Conservation (phyloP, 2,888 invertebrate genomes). For the Watsonalla binaria region DNA sequence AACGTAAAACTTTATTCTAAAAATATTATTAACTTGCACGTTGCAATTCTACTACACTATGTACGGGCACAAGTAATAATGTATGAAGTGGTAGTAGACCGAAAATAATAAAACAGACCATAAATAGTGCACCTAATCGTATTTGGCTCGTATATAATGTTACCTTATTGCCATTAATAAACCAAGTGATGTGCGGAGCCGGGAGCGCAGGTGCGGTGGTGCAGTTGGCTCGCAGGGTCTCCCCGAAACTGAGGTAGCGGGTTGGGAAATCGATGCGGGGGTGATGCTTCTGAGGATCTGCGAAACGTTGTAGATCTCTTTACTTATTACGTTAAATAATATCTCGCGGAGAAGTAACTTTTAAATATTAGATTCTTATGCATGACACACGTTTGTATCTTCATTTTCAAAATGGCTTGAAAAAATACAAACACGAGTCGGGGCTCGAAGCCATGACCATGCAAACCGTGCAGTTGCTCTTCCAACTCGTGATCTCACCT, state of each 20-base stretch:
- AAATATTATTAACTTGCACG: no score
- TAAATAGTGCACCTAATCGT: background rate
- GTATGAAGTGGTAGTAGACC: background rate
- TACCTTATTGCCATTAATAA: conserved; percentile 86
- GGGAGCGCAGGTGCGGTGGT: conserved; percentile 85
- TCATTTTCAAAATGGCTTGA: no score
- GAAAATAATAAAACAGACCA: no score
- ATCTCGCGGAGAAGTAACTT: background rate
- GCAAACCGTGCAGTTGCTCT: no score
- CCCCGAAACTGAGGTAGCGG: conserved; percentile 61
- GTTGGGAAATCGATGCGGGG: conserved; percentile 71
- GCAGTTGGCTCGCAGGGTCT: conserved; percentile 65
- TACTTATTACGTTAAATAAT: background rate
- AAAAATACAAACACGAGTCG: no score
- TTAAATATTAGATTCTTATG: no score
- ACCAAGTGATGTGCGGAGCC: conserved; percentile 87
- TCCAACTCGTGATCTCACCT: no score
- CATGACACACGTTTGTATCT: no score
- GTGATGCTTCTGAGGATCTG: conserved; percentile 73
- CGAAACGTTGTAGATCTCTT: conserved; percentile 2
- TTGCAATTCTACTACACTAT: no score
- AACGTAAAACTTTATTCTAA: no score
- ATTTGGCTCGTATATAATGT: conserved; percentile 8
- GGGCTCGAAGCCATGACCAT: no score
- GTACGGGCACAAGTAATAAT: no score